Base-by-base conservation (phyloP, 2,113 vertebrate species). In the Cheilinus undulatus region DNA sequence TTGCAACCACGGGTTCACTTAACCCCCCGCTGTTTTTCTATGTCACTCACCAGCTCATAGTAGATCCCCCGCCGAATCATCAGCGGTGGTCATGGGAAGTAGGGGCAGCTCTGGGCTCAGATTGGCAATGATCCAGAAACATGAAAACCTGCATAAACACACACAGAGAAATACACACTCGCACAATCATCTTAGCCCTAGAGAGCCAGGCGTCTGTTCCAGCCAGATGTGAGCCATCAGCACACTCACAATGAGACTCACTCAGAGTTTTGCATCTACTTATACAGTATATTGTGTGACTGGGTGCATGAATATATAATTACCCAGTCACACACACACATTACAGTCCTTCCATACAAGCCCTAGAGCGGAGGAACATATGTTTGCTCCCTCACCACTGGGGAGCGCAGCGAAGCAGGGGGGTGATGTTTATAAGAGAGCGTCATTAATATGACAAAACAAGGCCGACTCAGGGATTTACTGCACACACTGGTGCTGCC, bases 371-470 rank as follows among this genome's bases (percentile, higher is more conserved):
- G 56, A 27, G 26, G 49, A 84, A 56, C 88, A 90, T 90, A 86
- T 90, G 88, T 68, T 75, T 63, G 23, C 71, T 68, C 56, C 64
- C 58, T 68, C 42, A 49, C 56, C 67, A 58, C 56, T 54, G 51
- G 73, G 73, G 80, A 85, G 52, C n/a, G 56, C 42, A 49, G 3
- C 15, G 1, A 46, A 40, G 76, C 65, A 32, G 76, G 68, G 74
- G 63, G 84, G 59, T 80, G 64, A 72, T 87, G 84, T 82, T 87
- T 84, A 83, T 79, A 81, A 78, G 70, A 40, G 36, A 67, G 32
- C 40, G 19, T 86, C 80, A 80, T 88, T 87, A 90, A 88, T 90
- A 85, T 88, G 89, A 91, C 84, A 85, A 76, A 87, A 86, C 88
- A 78, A 90, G 89, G 63, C 78, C 69, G 81, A 76, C 67, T 64